Evolutionary conservation across 1,140 invertebrate genomes (phyloP), one percentile per base, ranked within the genome.

Genomic region (Hirudo medicinalis): DNA sequence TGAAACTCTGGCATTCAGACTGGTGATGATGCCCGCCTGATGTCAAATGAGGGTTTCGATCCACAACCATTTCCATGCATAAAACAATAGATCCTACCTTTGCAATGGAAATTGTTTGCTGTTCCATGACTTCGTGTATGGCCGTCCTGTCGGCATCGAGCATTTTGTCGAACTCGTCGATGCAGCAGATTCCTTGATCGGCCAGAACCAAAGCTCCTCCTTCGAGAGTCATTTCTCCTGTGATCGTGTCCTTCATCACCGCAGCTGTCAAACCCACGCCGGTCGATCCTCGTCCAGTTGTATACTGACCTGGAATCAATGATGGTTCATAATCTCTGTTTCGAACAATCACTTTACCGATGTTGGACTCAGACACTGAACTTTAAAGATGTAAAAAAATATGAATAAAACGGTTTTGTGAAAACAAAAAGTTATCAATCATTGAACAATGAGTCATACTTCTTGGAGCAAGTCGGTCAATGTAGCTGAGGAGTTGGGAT

Each of bases 161-260:
- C 95, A 99, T 99, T 69, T 99, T 99, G 82, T 99, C 97, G 83
- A 99, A 99, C 84, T 99, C 97, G 79, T 99, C 96, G 81, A 99
- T 99, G 79, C 96, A 99, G 80, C 96, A 99, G 54, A 99, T 91
- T 1, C 73, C 73, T 40, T 94, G 89, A 85, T 99, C 97, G 20
- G 96, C 96, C 66, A 99, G 80, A 17, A 99, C 96, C 1, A 99
- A 83, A n/a, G 96, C 94, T 27, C 97, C 97, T 49, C 95, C 96
- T 83, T 99, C 96, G 5, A 99, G 80, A 75, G 90, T 91, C 92
- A 98, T 94, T 84, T 99, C 93, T 4, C 92, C 92, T 0, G 96
- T 99, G 22, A 98, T 80, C 0, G 92, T 91, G 84, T 99, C 97
- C 84, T 96, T 98, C 86, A 97, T 89, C 0, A 99, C 92, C 11